Percentiles rank a stretch among this genome's conserved stretches.
Conservation (phyloP, 2,113 vertebrate genomes). For the Strix uralensis region DNA sequence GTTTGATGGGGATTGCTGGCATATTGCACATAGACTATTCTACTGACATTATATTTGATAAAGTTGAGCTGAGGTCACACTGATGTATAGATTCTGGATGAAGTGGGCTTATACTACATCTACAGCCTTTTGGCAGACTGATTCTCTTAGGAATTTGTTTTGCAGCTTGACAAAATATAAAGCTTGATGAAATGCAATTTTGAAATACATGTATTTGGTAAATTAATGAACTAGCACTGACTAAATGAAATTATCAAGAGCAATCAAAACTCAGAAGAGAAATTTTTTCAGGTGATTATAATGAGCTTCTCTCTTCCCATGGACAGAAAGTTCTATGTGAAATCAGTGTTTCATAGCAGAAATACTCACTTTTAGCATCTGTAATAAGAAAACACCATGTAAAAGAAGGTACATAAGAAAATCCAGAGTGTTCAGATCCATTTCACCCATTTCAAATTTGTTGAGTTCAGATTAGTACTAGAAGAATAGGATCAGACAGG, state of each 20-base stretch:
- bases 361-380: background rate
- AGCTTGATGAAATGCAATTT: constrained; percentile 39
- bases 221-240: constrained; percentile 51
- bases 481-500: background rate
- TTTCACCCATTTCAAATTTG: background rate
- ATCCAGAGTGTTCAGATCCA: background rate
- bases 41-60: background rate
- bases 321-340: constrained; percentile 10
- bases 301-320: constrained; percentile 13
- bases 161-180: constrained; percentile 23
- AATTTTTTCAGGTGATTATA: constrained; percentile 42
- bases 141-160: background rate
- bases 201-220: constrained; percentile 42
- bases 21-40: background rate
- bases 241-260: constrained; percentile 54
- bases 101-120: background rate
- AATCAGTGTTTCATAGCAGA: constrained; percentile 12
- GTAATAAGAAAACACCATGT: background rate
- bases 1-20: background rate
- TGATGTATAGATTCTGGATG: background rate
- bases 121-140: background rate
- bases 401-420: background rate
- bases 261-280: constrained; percentile 37
- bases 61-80: background rate
- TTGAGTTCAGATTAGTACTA: background rate